Evolutionary conservation across 1,140 invertebrate species (phyloP).

Genomic region (Bombus polaris): DNA sequence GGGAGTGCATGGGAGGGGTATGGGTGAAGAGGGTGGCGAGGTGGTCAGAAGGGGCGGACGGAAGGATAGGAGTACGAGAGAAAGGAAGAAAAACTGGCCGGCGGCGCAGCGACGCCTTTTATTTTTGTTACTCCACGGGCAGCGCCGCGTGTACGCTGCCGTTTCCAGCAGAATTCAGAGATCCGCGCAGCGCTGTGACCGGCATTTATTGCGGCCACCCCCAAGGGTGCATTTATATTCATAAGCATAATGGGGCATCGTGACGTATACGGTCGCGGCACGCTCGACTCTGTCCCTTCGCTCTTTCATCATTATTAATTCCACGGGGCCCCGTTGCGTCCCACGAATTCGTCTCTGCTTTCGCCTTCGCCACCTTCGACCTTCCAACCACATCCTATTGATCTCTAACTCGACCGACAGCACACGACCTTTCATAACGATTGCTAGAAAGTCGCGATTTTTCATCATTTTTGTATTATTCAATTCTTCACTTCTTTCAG

Average conservation of each 20-base stretch:
- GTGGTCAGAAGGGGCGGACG: neutral
- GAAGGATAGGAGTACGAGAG: neutral
- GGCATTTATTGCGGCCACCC: conserved; percentile 67
- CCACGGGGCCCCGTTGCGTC: conserved; percentile 23
- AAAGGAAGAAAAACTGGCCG: conserved; percentile 55
- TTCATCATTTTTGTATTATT: too few relatives aligned
- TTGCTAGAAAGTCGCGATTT: too few relatives aligned
- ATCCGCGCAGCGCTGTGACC: conserved; percentile 55
- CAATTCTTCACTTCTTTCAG: too few relatives aligned
- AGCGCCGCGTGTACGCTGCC: conserved; percentile 55
- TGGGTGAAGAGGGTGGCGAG: neutral
- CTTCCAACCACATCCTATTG: neutral
- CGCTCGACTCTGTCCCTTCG: conserved; percentile 62
- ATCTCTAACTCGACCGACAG: neutral
- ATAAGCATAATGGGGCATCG: conserved; percentile 70
- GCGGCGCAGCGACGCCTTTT: conserved; percentile 52
- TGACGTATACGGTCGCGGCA: conserved; percentile 59
- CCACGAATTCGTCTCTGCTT: neutral
- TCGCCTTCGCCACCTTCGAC: neutral
- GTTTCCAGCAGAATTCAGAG: conserved; percentile 65
- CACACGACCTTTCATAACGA: neutral
- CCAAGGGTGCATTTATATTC: conserved; percentile 71
- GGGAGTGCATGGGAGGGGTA: neutral
- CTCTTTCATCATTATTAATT: conserved; percentile 71
- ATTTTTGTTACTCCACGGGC: conserved; percentile 59